These are phyloP conservation scores for Uria aalge DNA, from an alignment of 2,113 vertebrate species.

Conservation along the genomic window DNA sequence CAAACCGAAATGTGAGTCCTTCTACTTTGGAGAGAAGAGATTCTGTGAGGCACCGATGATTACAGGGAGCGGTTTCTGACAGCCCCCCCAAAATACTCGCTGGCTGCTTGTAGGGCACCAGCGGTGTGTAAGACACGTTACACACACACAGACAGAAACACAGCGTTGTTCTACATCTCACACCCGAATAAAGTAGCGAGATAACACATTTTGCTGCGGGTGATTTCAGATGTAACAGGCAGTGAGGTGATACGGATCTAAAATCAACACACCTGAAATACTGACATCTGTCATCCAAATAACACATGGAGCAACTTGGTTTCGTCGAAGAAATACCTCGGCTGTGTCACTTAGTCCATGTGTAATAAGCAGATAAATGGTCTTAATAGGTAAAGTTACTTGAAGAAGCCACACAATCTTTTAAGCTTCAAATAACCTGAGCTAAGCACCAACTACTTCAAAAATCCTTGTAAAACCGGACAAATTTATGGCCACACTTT, in stretches of 20 bases:
- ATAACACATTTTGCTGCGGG: neutral
- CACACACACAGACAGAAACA: neutral
- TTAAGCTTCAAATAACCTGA: neutral
- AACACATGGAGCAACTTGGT: neutral
- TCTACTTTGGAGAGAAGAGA: neutral
- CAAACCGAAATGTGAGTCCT: neutral
- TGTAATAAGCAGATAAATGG: neutral
- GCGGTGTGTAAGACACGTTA: rapidly evolving
- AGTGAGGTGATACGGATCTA: neutral
- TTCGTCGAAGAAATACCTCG: neutral
- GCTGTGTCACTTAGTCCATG: rapidly evolving
- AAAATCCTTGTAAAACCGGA: neutral
- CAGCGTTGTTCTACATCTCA: neutral
- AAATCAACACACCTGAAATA: neutral
- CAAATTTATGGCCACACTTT: neutral
- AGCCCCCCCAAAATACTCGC: neutral
- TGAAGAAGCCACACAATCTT: neutral
- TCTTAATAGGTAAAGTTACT: neutral
- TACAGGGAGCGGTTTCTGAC: neutral
- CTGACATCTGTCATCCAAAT: neutral
- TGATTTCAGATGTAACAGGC: neutral
- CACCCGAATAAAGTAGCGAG: neutral
- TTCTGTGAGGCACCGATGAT: rapidly evolving
- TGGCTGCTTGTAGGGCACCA: neutral
- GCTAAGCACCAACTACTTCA: neutral